Evolutionary conservation across 2,797 vertebrate species (phyloP).

Genomic region (Coregonus ussuriensis): DNA sequence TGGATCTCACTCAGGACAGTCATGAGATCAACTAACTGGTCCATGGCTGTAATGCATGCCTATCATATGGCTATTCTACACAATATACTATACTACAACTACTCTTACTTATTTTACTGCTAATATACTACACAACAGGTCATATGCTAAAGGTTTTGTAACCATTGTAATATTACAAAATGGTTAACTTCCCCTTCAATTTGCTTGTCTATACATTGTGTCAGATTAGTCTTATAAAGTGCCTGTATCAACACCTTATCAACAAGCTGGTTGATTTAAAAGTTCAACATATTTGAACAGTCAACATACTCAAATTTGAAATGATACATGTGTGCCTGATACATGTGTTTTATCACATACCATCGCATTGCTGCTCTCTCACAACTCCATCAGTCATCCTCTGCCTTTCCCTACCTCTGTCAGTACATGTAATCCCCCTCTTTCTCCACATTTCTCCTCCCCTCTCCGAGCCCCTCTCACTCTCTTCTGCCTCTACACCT

Average conservation of each 20-base stretch:
- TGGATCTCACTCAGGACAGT: no score
- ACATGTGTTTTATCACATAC: neutral
- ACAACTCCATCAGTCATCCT: conserved; percentile 22
- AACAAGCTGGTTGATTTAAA: neutral
- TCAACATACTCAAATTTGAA: neutral
- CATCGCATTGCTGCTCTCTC: conserved; percentile 15
- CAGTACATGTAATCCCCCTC: conserved; percentile 48
- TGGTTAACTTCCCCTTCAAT: no score
- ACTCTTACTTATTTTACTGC: no score
- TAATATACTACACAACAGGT: no score
- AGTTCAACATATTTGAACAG: neutral
- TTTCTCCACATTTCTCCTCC: conserved; percentile 7
- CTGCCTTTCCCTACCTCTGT: conserved; percentile 6
- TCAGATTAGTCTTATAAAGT: neutral
- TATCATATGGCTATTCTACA: no score
- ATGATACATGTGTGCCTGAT: neutral
- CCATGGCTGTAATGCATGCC: no score
- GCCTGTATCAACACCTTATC: neutral
- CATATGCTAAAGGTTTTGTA: no score
- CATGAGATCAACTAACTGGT: no score
- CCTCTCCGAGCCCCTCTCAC: neutral
- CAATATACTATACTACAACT: no score
- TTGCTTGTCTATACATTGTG: neutral
- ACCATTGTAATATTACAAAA: no score
- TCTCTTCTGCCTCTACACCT: conserved; percentile 38